Evolutionary conservation across 1,140 invertebrate species (phyloP).

Genomic region (Brachionus asplanchnoidis): DNA sequence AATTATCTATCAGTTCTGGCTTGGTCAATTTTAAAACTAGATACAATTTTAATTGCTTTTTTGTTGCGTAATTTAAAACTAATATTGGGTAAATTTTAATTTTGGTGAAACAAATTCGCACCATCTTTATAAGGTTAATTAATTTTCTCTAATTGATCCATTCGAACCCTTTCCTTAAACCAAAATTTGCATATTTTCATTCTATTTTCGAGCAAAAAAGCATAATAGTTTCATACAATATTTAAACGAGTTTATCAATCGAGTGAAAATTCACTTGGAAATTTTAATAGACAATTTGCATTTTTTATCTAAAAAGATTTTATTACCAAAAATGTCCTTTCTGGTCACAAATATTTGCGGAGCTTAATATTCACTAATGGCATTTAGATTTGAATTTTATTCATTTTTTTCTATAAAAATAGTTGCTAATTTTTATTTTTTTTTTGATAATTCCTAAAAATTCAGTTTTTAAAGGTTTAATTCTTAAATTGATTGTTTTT

Average conservation of each 20-base stretch:
- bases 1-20: background rate
- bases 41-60: background rate
- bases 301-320: background rate
- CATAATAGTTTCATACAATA: background rate
- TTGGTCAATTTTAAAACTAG: background rate
- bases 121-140: slow-evolving; percentile 22
- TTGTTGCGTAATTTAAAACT: slow-evolving; percentile 2
- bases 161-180: background rate
- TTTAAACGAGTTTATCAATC: slow-evolving; percentile 7
- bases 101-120: background rate
- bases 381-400: background rate
- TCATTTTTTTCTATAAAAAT: background rate
- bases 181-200: slow-evolving; percentile 31
- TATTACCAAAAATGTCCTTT: background rate
- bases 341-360: slow-evolving; percentile 11
- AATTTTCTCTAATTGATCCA: slow-evolving; percentile 31
- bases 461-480: background rate
- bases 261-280: slow-evolving; percentile 11
- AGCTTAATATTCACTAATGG: background rate
- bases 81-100: background rate
- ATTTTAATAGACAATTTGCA: background rate
- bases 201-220: background rate
- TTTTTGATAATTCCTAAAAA: background rate
- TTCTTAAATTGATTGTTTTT: background rate
- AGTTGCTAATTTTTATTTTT: background rate